Conservation (phyloP, 92 coral and sea anemone species). For the Zoanthus gigantus region DNA sequence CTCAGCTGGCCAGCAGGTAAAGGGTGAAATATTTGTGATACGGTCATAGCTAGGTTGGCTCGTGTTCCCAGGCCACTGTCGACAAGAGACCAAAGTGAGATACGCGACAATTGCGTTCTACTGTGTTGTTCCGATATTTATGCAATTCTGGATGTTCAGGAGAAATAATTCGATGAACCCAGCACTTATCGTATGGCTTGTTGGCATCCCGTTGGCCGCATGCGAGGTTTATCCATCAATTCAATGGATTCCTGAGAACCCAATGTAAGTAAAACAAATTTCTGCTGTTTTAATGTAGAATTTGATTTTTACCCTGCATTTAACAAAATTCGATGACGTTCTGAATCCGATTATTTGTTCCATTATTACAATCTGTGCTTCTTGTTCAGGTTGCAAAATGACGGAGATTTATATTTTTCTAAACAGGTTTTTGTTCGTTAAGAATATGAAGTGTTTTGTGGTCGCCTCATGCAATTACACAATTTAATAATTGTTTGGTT, state of each 20-base stretch:
- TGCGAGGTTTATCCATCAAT: conserved; percentile 42
- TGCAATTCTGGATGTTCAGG: not conserved
- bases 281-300: conserved; percentile 13
- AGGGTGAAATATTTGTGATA: not conserved
- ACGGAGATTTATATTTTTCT: not conserved
- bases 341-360: not conserved
- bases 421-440: not conserved
- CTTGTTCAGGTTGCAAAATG: not conserved
- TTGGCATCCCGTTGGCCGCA: conserved; percentile 4
- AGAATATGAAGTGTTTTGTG: not conserved
- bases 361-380: not conserved
- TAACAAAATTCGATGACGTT: not conserved
- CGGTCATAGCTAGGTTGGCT: not conserved
- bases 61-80: not conserved
- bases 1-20: not conserved
- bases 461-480: conserved; percentile 3
- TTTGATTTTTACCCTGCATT: not conserved
- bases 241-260: conserved; percentile 51
- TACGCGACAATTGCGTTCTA: conserved; percentile 1
- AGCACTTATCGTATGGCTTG: conserved; percentile 14
- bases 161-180: conserved; percentile 6
- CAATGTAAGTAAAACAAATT: conserved; percentile 26
- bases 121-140: not conserved
- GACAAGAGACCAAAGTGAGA: not conserved
- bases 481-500: conserved; percentile 7